phyloP scores from a whole-genome alignment of 2,888 invertebrate species.

The Seladonia tumulorum region DNA sequence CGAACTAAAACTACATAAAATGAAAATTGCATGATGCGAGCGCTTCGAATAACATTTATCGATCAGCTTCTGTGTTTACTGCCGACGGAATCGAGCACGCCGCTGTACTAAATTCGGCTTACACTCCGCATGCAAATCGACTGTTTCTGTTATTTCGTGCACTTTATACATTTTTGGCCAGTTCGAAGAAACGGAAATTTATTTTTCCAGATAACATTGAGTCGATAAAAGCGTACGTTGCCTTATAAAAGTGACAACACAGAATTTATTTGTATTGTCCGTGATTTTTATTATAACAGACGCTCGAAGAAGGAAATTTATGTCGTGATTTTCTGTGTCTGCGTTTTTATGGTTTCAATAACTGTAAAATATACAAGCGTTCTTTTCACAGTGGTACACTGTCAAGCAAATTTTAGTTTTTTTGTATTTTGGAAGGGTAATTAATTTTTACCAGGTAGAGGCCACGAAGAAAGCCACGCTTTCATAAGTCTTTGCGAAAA shows the following conservation, averaged over 20 bases:
- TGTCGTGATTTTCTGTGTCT: background rate
- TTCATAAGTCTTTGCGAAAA: background rate
- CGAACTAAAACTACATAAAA: background rate
- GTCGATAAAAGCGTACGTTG: background rate
- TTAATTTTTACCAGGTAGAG: background rate
- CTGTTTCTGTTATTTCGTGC: background rate
- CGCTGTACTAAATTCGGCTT: background rate
- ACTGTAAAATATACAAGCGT: background rate
- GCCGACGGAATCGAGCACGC: background rate
- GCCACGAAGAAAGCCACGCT: background rate
- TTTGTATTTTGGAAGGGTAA: background rate
- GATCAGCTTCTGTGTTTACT: background rate
- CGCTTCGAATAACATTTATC: constrained; percentile 22
- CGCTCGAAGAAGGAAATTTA: background rate
- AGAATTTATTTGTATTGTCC: background rate
- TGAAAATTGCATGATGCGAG: constrained; percentile 29
- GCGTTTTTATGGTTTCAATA: background rate
- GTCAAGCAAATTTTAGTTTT: background rate
- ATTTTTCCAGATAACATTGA: background rate
- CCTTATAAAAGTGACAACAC: background rate
- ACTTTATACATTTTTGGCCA: background rate
- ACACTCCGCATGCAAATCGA: background rate
- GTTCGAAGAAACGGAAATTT: background rate
- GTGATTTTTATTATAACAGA: background rate
- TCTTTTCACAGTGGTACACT: too few species aligned